These are phyloP conservation scores for Pseudomyrmex concolor DNA, from an alignment of 1,140 invertebrate species.

Conservation along the genomic window DNA sequence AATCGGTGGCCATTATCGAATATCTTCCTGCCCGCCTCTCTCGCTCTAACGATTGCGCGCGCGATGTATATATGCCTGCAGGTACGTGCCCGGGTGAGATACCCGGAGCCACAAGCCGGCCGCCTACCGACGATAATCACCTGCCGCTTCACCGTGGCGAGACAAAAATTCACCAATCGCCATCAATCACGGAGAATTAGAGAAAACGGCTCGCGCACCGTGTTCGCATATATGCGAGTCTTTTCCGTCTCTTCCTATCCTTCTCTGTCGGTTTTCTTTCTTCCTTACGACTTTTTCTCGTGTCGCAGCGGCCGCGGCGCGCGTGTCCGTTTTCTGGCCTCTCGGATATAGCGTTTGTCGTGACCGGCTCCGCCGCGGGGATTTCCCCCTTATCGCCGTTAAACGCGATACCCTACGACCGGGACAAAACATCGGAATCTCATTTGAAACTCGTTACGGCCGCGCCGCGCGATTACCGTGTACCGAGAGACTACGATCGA, in stretches of 20 bases:
- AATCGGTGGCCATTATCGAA: constrained; percentile 72
- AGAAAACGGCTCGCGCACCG: constrained; percentile 69
- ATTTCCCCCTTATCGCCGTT: constrained; percentile 72
- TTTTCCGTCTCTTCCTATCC: neutral
- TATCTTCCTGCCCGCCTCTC: constrained; percentile 59
- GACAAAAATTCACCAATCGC: constrained; percentile 78
- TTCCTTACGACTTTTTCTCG: constrained; percentile 29
- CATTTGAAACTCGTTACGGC: constrained; percentile 69
- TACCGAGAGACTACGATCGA: constrained; percentile 6
- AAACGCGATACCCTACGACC: constrained; percentile 70
- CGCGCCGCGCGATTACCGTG: constrained; percentile 44
- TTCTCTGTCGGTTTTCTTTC: neutral
- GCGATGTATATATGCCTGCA: constrained; percentile 34
- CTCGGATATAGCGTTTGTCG: constrained; percentile 43
- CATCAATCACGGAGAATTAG: constrained; percentile 79
- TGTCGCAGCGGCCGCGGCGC: neutral
- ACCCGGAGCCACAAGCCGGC: constrained; percentile 48
- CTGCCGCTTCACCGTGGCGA: constrained; percentile 67
- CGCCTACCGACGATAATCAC: constrained; percentile 74
- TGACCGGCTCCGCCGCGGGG: constrained; percentile 61
- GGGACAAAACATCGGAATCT: constrained; percentile 67
- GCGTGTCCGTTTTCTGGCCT: constrained; percentile 44
- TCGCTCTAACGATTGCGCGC: constrained; percentile 32
- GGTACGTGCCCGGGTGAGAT: constrained; percentile 37
- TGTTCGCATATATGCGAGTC: neutral